Evolutionary conservation across 2,113 vertebrate genomes (phyloP), one percentile per base, ranked within the genome.

Genomic region (Poicephalus meyeri): DNA sequence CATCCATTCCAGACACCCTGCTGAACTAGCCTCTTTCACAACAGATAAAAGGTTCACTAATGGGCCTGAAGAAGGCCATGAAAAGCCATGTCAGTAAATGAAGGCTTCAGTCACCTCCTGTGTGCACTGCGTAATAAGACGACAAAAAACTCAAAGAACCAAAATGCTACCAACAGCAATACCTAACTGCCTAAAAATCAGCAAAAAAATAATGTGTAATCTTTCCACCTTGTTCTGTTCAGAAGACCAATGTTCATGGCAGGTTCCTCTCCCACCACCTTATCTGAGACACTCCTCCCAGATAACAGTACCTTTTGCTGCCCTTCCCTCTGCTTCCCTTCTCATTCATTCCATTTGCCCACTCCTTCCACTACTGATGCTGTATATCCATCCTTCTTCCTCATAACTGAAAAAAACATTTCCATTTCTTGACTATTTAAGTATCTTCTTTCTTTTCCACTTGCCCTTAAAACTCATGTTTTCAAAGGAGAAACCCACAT

Each of bases 1-100:
- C 80, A 94, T 73, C 63, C 53, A 79, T 94, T 88, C 73, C 68
- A 94, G 80, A 93, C 88, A 28, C 49, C 93, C 89, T 70, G 84
- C n/a, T 47, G 41, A 70, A 89, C 49, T 82, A 86, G 49, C 39
- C 31, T 66, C 90, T 96, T 90, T 80, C 61, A 78, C 21, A 31
- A 86, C n/a, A 70, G 53, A 95, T 52, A 72, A 94, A 96, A 94
- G 39, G 55, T 66, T 70, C 66, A 69, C 35, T 92, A 76, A 92
- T 68, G 47, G 61, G 24, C 23, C n/a, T 69, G 50, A 20, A 66
- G 41, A 52, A 39, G 39, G 18, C 37, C 29, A 73, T 69, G 50
- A 88, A 92, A 94, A 73, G 58, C 44, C 70, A 35, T 50, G 16
- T 56, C 71, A 86, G 63, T 78, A 93, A 86, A 95, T 44, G 42